These are phyloP conservation scores for Epinephelus cyanopodus DNA, from an alignment of 2,113 vertebrate species.

Conservation along the genomic window DNA sequence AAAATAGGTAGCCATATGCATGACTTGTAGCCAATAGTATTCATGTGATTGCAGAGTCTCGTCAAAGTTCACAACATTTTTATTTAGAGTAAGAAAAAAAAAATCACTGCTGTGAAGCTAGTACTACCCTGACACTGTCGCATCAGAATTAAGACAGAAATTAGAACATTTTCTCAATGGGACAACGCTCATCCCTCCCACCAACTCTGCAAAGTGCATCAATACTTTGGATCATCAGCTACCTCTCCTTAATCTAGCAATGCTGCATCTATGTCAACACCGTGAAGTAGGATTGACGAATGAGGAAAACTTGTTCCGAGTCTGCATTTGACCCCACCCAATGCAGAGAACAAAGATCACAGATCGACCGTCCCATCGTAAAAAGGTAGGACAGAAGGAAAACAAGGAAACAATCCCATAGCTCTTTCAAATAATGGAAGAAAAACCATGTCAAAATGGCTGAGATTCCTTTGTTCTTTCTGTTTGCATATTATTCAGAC, in stretches of 20 bases:
- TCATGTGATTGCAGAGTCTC: slow-evolving; percentile 60
- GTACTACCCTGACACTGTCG: slow-evolving; percentile 12
- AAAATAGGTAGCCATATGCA: slow-evolving; percentile 49
- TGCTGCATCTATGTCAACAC: slow-evolving; percentile 26
- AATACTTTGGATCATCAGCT: slow-evolving; percentile 76
- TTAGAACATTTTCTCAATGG: slow-evolving; percentile 28
- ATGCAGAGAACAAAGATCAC: slow-evolving; percentile 54
- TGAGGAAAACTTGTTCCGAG: slow-evolving; percentile 37
- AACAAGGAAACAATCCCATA: slow-evolving; percentile 37
- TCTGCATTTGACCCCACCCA: slow-evolving; percentile 32
- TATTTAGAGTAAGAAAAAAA: not conserved
- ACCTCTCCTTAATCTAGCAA: slow-evolving; percentile 42
- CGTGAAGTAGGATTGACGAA: slow-evolving; percentile 48
- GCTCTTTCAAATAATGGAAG: slow-evolving; percentile 59
- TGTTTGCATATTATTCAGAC: slow-evolving; percentile 82
- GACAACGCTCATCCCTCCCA: slow-evolving; percentile 31
- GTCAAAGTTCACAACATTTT: slow-evolving; percentile 30
- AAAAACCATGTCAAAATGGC: slow-evolving; percentile 78
- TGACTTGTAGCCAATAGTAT: slow-evolving; percentile 55
- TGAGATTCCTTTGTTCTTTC: slow-evolving; percentile 81
- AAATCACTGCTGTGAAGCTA: slow-evolving; percentile 23
- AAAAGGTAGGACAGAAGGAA: slow-evolving; percentile 28
- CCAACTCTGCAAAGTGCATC: slow-evolving; percentile 75
- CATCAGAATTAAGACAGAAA: slow-evolving; percentile 46
- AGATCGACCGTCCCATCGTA: slow-evolving; percentile 31